A percentile compares a stretch with the other conserved stretches of the same genome.
These are phyloP conservation scores for Onychostoma macrolepis DNA, from an alignment of 2,113 vertebrate genomes.

Conservation along the genomic window DNA sequence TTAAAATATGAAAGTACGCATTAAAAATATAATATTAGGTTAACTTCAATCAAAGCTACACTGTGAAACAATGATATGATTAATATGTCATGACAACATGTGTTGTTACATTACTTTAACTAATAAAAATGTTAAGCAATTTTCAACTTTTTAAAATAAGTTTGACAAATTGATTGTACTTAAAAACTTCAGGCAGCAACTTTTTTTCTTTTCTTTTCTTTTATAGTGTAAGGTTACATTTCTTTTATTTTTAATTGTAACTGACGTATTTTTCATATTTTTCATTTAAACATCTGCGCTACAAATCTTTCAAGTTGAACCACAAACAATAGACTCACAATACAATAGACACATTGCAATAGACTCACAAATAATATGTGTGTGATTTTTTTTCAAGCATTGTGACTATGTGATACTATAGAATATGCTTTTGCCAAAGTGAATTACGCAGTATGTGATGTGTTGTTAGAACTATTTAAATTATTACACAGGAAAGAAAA, in stretches of 20 bases:
- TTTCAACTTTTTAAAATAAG: too few relatives aligned
- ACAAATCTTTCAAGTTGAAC: background rate
- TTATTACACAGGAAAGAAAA: background rate
- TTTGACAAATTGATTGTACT: too few relatives aligned
- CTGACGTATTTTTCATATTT: too few relatives aligned
- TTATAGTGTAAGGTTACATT: background rate
- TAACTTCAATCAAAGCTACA: background rate
- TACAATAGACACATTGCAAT: too few relatives aligned
- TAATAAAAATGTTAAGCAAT: too few relatives aligned
- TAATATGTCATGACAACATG: background rate
- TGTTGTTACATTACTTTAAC: background rate
- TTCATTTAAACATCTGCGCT: background rate
- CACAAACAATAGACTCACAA: too few relatives aligned
- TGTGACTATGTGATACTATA: background rate
- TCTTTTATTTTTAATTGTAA: background rate
- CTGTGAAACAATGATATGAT: too few relatives aligned
- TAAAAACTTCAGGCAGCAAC: too few relatives aligned
- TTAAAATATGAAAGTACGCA: background rate
- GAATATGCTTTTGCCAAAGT: background rate
- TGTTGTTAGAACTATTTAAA: background rate
- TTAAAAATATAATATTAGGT: background rate
- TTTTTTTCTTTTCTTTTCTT: too few relatives aligned
- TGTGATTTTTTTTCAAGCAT: background rate
- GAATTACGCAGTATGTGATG: background rate
- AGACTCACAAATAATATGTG: background rate